Conservation (phyloP, 2,797 vertebrate genomes). For the Chelon auratus region DNA sequence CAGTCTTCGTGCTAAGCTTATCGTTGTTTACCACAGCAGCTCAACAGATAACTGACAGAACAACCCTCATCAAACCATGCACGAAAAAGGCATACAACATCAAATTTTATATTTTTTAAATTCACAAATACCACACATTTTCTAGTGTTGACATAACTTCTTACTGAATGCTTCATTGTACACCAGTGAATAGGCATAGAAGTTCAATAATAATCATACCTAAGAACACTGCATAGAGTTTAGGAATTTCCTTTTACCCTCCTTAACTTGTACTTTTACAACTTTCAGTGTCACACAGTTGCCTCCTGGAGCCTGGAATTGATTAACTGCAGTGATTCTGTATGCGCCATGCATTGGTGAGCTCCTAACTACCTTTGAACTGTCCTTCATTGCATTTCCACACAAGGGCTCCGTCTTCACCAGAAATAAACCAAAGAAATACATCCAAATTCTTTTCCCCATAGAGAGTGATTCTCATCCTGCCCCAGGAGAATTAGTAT, state of each 20-base stretch:
- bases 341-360: conserved; percentile 20
- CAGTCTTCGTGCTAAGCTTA: no score
- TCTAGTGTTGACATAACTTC: no score
- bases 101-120: no score
- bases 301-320: conserved; percentile 33
- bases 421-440: background rate
- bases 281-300: conserved; percentile 39
- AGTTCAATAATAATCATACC: background rate
- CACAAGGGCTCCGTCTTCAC: background rate
- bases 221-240: background rate
- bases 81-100: no score
- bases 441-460: background rate
- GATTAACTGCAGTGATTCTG: conserved; percentile 38
- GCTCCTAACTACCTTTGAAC: conserved; percentile 25
- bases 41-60: no score
- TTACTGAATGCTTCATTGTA: background rate
- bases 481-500: background rate
- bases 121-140: no score
- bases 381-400: conserved; percentile 26
- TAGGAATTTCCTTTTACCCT: background rate
- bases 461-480: background rate
- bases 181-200: background rate
- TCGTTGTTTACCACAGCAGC: no score
- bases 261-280: conserved; percentile 2
- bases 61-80: no score